These are phyloP conservation scores for Falco novaeseelandiae DNA, from an alignment of 2,797 vertebrate species.

Conservation along the genomic window DNA sequence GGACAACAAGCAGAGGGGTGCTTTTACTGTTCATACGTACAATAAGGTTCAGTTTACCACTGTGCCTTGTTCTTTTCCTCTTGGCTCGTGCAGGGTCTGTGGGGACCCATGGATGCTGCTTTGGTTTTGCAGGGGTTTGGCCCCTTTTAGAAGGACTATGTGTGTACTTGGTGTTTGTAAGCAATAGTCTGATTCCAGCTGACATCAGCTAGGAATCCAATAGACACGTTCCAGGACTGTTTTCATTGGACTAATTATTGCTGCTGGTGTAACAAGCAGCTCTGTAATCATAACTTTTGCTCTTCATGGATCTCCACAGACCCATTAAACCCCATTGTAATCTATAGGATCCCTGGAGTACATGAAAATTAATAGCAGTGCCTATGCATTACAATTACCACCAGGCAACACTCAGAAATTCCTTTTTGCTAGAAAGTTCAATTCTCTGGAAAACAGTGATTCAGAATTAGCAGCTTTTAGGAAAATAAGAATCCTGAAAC, in stretches of 20 bases:
- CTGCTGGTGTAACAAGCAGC: neutral
- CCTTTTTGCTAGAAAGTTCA: neutral
- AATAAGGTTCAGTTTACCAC: neutral
- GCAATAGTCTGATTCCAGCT: neutral
- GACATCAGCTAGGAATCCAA: neutral
- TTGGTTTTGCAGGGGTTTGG: neutral
- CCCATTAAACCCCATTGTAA: slow-evolving; percentile 1
- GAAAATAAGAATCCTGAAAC: neutral
- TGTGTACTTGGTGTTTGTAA: neutral
- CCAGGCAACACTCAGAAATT: neutral
- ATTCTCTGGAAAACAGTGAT: neutral
- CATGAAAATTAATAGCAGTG: slow-evolving; percentile 1
- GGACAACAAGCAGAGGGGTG: neutral
- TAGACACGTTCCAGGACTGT: neutral
- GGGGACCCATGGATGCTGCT: neutral
- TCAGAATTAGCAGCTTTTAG: neutral
- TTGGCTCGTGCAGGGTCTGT: neutral
- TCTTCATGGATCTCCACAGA: neutral
- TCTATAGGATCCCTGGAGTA: neutral
- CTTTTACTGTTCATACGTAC: neutral
- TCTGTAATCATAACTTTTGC: neutral
- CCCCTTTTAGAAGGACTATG: neutral
- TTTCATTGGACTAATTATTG: neutral
- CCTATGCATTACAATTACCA: neutral
- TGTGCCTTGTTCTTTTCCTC: neutral